phyloP scores from a whole-genome alignment of 2,113 vertebrate species.

The Scopus umbretta region DNA sequence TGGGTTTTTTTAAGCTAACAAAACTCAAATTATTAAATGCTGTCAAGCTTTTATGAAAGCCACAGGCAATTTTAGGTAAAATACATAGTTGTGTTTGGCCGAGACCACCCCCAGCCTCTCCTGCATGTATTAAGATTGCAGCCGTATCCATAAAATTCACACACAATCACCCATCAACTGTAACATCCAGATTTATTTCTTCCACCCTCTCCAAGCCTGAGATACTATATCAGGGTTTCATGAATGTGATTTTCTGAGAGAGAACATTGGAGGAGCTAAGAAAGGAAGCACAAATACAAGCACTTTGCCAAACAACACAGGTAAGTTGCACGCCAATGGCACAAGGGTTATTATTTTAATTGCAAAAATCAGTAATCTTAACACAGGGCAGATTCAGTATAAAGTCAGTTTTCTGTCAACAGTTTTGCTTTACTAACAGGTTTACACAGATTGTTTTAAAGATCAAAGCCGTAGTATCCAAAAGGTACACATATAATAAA shows the following conservation, averaged over 20 bases:
- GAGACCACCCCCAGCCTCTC: background rate
- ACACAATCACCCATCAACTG: background rate
- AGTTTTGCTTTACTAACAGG: background rate
- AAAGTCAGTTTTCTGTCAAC: background rate
- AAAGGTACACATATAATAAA: constrained; percentile 51
- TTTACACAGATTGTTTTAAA: background rate
- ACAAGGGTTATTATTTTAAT: background rate
- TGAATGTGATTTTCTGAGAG: background rate
- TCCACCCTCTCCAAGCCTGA: background rate
- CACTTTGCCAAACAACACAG: background rate
- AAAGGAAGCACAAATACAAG: background rate
- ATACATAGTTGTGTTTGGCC: background rate
- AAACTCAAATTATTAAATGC: background rate
- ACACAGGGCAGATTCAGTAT: background rate
- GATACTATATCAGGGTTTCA: background rate
- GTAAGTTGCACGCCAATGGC: background rate
- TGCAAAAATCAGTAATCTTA: background rate
- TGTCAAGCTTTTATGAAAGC: background rate
- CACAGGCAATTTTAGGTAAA: background rate
- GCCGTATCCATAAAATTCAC: background rate
- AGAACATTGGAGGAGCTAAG: background rate
- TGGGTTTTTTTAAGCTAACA: background rate
- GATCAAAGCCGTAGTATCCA: background rate
- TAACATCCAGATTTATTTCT: background rate
- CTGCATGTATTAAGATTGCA: background rate